Evolutionary conservation across 2,888 invertebrate genomes (phyloP).

Genomic region (Alviniconcha strummeri): DNA sequence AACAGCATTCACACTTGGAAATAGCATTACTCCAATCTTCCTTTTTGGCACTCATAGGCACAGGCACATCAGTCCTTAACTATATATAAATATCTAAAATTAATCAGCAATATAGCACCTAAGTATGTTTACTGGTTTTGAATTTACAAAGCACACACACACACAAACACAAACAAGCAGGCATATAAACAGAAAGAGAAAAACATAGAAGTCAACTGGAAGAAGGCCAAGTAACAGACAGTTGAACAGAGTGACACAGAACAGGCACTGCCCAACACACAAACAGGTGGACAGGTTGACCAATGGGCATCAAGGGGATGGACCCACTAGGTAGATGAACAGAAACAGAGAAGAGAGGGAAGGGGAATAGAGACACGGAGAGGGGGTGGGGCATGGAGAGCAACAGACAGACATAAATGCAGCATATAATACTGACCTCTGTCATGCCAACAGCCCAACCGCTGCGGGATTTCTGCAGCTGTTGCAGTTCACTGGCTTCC

Average conservation of each 20-base stretch:
- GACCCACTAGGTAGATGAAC: background rate
- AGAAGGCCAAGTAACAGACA: too few relatives aligned
- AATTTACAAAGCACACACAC: background rate
- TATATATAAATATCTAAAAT: background rate
- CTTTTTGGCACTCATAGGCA: too few relatives aligned
- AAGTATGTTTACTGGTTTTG: too few relatives aligned
- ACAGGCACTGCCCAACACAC: background rate
- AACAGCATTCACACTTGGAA: too few relatives aligned
- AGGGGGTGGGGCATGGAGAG: background rate
- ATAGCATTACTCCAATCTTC: too few relatives aligned
- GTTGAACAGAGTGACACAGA: too few relatives aligned
- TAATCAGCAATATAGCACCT: too few relatives aligned
- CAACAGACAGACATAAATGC: background rate
- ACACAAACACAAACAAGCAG: background rate
- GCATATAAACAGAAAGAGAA: background rate
- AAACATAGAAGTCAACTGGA: background rate
- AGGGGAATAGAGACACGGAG: background rate
- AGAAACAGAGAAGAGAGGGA: background rate
- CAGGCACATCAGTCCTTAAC: background rate
- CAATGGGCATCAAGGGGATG: background rate
- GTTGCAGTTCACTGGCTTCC: background rate
- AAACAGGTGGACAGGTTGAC: background rate
- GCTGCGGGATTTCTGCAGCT: slow-evolving; percentile 30
- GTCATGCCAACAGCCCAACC: slow-evolving; percentile 31
- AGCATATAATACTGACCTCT: background rate